Evolutionary conservation across 1,140 invertebrate genomes (phyloP).

Genomic region (Calliopsis andreniformis): DNA sequence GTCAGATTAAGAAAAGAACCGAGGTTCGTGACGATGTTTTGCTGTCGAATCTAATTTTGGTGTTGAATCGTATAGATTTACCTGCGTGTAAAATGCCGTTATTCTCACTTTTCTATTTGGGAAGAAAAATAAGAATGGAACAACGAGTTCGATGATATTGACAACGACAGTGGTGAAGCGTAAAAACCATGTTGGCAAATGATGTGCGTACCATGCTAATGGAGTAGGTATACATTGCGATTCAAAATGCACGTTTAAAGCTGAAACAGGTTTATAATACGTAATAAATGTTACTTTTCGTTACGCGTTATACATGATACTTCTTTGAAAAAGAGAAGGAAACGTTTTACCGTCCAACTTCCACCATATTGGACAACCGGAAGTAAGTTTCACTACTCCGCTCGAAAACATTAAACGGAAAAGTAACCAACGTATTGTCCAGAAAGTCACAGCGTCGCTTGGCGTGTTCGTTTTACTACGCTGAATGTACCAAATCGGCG

Average conservation of each 20-base stretch:
- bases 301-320: too few relatives aligned
- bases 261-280: conserved; percentile 81
- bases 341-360: conserved; percentile 85
- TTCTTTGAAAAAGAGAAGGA: conserved; percentile 8
- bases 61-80: too few relatives aligned
- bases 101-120: conserved; percentile 86
- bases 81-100: conserved; percentile 87
- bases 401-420: conserved; percentile 90
- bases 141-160: conserved; percentile 86
- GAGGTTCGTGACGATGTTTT: too few relatives aligned
- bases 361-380: conserved; percentile 91
- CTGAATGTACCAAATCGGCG: conserved; percentile 83
- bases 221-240: conserved; percentile 88
- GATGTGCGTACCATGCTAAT: conserved; percentile 87
- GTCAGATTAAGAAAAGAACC: too few relatives aligned
- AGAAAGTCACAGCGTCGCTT: conserved; percentile 85
- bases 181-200: conserved; percentile 86
- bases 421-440: conserved; percentile 89
- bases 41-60: too few relatives aligned
- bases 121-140: conserved; percentile 91
- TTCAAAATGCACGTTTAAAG: conserved; percentile 89
- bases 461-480: conserved; percentile 78
- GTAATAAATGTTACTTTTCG: not conserved
- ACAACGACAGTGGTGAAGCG: conserved; percentile 84
- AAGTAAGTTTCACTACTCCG: conserved; percentile 89